phyloP scores from a whole-genome alignment of 2,113 vertebrate species.

The Muntiacus reevesi region DNA sequence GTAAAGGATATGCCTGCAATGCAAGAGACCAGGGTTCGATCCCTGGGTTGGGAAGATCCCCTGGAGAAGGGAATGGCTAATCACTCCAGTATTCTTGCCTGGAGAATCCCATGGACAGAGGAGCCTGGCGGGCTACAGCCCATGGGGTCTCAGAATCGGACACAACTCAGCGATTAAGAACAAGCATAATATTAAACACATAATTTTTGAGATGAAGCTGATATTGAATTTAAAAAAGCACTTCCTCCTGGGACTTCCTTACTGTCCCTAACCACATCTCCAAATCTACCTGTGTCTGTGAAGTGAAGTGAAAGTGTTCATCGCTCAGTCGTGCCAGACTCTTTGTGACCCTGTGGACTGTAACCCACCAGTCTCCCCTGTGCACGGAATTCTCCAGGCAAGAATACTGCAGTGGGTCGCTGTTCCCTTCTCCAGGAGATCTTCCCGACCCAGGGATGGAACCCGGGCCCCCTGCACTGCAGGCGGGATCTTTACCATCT shows the following conservation, averaged over 20 bases:
- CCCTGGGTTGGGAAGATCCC: neutral
- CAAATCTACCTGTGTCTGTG: neutral
- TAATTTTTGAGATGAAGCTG: neutral
- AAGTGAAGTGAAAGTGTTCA: accelerated
- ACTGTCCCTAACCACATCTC: neutral
- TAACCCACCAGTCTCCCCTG: neutral
- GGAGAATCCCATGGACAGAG: neutral
- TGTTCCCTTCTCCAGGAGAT: neutral
- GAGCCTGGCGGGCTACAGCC: neutral
- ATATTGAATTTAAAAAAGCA: neutral
- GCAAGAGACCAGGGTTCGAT: neutral
- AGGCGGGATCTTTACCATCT: neutral
- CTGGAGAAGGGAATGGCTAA: neutral
- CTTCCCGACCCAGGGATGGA: neutral
- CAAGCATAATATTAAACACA: neutral
- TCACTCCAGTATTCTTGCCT: neutral
- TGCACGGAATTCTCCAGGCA: neutral
- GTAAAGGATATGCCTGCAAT: neutral
- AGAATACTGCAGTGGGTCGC: neutral
- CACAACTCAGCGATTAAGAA: neutral
- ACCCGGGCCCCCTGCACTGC: neutral
- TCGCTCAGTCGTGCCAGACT: accelerated
- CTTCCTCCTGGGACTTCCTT: neutral
- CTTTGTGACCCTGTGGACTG: neutral
- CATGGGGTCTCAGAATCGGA: neutral